Conservation (phyloP, 1,140 invertebrate genomes). For the Drosophila cardini region DNA sequence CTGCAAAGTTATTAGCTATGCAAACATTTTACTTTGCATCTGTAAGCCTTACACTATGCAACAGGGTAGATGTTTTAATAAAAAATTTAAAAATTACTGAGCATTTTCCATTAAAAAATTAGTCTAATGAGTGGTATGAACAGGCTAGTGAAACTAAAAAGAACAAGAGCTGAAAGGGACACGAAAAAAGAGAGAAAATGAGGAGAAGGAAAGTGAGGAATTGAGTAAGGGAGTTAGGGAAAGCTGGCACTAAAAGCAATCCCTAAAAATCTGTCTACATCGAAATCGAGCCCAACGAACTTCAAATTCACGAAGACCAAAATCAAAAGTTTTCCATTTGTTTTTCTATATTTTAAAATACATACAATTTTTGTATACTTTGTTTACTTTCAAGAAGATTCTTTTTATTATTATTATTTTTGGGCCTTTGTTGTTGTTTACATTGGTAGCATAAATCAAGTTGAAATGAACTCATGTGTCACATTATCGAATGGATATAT, state of each 20-base stretch:
- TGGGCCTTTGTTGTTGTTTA: conserved; percentile 37
- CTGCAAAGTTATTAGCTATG: conserved; percentile 40
- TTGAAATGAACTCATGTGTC: conserved; percentile 76
- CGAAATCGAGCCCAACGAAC: conserved; percentile 40
- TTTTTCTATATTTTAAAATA: conserved; percentile 12
- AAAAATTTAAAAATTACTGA: conserved; percentile 26
- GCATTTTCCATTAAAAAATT: not conserved
- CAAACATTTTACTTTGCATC: conserved; percentile 52
- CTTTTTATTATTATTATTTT: conserved; percentile 25
- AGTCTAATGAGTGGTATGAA: not conserved
- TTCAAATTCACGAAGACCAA: conserved; percentile 40
- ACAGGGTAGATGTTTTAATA: conserved; percentile 47
- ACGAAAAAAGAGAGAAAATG: not conserved
- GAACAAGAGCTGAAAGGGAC: not conserved
- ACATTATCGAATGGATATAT: conserved; percentile 69
- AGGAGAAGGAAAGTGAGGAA: not conserved
- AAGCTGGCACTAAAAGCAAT: not conserved
- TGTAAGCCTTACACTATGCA: conserved; percentile 36
- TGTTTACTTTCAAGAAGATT: conserved; percentile 62
- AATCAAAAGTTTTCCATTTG: conserved; percentile 66
- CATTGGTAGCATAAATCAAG: conserved; percentile 75
- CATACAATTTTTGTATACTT: conserved; percentile 58
- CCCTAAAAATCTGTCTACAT: conserved; percentile 9
- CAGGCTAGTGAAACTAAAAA: not conserved
- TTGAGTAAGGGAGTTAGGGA: not conserved